A percentile compares a stretch with the other conserved stretches of the same genome.
Conservation (phyloP, 2,113 vertebrate species). For the Cacatua alba region DNA sequence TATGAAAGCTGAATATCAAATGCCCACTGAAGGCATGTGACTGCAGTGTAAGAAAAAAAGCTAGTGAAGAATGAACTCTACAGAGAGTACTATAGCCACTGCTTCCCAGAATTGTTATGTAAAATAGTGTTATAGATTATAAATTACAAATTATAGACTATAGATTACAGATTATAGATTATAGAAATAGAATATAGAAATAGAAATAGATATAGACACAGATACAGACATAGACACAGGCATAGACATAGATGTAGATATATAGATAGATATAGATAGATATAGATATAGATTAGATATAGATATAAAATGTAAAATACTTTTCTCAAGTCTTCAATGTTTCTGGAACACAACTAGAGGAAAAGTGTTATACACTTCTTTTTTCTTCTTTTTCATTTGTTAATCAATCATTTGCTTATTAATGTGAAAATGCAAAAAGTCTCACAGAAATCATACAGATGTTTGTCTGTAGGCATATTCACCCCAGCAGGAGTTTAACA, state of each 20-base stretch:
- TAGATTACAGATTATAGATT: not conserved
- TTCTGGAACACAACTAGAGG: not conserved
- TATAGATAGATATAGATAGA: not conserved
- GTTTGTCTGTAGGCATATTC: not conserved
- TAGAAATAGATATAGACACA: no score
- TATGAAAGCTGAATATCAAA: not conserved
- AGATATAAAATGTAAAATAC: not conserved
- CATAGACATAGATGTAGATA: not conserved
- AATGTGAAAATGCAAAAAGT: not conserved
- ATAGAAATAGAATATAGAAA: no score
- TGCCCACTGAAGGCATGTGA: not conserved
- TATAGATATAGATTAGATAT: not conserved
- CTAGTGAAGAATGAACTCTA: not conserved
- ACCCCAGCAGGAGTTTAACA: not conserved
- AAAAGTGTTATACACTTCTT: not conserved
- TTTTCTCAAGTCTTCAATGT: not conserved
- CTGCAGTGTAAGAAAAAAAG: not conserved
- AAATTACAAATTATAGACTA: not conserved
- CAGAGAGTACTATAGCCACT: not conserved
- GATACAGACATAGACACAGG: not conserved
- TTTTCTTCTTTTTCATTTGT: not conserved
- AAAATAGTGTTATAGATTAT: not conserved
- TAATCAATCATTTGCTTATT: not conserved
- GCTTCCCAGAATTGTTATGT: not conserved
- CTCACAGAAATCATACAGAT: not conserved